Conservation (phyloP, 64 coral and sea anemone species). For the Dendrophyllia cribrosa region DNA sequence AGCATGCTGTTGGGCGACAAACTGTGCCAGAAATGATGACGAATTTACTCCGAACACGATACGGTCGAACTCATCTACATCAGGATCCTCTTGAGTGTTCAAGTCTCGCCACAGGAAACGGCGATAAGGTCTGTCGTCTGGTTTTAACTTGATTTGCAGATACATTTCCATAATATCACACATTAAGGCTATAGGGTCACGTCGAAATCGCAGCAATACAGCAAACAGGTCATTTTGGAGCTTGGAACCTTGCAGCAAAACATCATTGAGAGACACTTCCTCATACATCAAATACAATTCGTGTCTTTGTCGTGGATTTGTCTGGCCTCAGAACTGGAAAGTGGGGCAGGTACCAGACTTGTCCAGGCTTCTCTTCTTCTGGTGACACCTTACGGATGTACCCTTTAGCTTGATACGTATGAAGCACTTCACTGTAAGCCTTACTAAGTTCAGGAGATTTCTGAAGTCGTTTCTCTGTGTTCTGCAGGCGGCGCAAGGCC, state of each 20-base stretch:
- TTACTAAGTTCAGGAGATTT: conserved; percentile 29
- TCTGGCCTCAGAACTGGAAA: conserved; percentile 85
- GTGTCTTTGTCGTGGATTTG: conserved; percentile 72
- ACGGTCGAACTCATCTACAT: conserved; percentile 55
- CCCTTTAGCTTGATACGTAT: conserved; percentile 57
- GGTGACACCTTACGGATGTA: conserved; percentile 52
- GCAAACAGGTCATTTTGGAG: conserved; percentile 37
- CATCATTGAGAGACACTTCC: conserved; percentile 60
- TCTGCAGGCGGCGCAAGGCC: conserved; percentile 51
- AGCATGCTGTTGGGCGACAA: conserved; percentile 54
- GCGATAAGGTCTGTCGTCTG: conserved; percentile 25
- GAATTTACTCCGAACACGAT: conserved; percentile 83
- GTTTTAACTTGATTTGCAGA: conserved; percentile 35
- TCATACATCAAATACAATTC: conserved; percentile 71
- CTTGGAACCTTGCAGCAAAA: conserved; percentile 49
- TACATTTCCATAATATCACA: conserved; percentile 67
- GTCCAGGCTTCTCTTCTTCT: conserved; percentile 34
- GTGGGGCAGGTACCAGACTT: conserved; percentile 70
- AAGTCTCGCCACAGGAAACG: conserved; percentile 66
- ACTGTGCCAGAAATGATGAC: conserved; percentile 44
- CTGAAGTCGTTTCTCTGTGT: conserved; percentile 50
- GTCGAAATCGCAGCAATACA: conserved; percentile 50
- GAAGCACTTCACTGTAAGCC: conserved; percentile 53
- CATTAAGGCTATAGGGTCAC: conserved; percentile 35
- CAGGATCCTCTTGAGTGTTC: neutral